A percentile compares a stretch with the other conserved stretches of the same genome.
phyloP scores from a whole-genome alignment of 2,888 invertebrate genomes.

The Sinodicranocentrus sp. region DNA sequence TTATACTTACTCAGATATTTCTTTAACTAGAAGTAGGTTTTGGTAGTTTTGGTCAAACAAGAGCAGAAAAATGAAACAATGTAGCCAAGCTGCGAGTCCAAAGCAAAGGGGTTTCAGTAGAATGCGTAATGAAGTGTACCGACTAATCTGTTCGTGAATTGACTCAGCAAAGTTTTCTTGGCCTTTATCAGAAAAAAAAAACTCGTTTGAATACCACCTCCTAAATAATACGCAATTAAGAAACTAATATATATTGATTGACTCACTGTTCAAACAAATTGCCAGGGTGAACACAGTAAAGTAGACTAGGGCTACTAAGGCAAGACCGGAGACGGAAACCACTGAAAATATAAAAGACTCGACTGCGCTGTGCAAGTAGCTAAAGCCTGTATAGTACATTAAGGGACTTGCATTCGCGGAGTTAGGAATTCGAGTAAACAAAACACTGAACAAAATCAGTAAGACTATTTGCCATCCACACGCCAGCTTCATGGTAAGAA shows the following conservation, averaged over 20 bases:
- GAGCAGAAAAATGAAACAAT: conserved; percentile 6
- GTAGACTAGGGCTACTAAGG: not conserved
- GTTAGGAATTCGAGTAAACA: not conserved
- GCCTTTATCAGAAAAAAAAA: not conserved
- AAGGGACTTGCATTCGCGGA: not conserved
- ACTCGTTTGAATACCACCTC: not conserved
- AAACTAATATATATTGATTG: not conserved
- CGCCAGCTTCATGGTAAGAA: not conserved
- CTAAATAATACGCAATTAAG: not conserved
- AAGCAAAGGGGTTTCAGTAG: conserved; percentile 1
- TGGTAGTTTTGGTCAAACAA: conserved; percentile 12
- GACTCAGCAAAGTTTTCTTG: not conserved
- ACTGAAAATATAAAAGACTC: not conserved
- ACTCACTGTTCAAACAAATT: not conserved
- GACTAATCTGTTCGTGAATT: conserved; percentile 8
- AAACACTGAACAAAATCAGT: not conserved
- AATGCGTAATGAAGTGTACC: not conserved
- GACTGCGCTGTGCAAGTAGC: not conserved
- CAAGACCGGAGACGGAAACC: not conserved
- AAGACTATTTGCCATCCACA: conserved; percentile 1
- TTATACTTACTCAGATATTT: not conserved
- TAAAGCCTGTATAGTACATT: not conserved
- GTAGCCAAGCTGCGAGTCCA: not conserved
- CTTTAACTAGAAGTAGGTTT: not conserved
- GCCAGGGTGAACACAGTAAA: not conserved